Conservation (phyloP, 2,888 invertebrate genomes). For the Chorisops tibialis region DNA sequence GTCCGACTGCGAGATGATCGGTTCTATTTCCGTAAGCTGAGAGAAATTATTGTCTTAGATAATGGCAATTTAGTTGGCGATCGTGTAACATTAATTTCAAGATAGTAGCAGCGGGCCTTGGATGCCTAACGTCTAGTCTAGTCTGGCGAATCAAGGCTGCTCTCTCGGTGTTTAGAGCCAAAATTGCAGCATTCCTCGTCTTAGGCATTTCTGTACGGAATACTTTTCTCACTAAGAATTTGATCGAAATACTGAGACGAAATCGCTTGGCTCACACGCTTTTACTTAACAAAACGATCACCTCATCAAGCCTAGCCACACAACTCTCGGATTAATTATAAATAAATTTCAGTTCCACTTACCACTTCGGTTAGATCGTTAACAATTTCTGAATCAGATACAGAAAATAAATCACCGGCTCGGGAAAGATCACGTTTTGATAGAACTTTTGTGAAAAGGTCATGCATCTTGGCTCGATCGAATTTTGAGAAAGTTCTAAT, state of each 20-base stretch:
- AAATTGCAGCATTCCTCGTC: too few relatives aligned
- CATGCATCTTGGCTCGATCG: constrained; percentile 69
- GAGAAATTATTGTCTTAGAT: background rate
- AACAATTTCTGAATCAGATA: constrained; percentile 82
- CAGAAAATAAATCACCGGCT: constrained; percentile 87
- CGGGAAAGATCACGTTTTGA: constrained; percentile 84
- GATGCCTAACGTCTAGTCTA: too few relatives aligned
- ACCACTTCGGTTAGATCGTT: constrained; percentile 82
- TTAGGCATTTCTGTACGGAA: too few relatives aligned
- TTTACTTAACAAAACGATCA: too few relatives aligned
- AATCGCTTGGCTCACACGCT: too few relatives aligned
- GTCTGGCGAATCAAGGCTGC: too few relatives aligned
- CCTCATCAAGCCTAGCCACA: too few relatives aligned
- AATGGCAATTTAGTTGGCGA: background rate
- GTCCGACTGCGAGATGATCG: constrained; percentile 77
- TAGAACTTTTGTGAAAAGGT: constrained; percentile 84
- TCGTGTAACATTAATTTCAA: too few relatives aligned
- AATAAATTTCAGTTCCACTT: constrained; percentile 44
- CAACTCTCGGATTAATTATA: constrained; percentile 29
- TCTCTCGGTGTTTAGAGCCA: too few relatives aligned
- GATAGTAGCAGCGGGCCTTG: too few relatives aligned
- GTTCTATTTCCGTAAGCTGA: constrained; percentile 69
- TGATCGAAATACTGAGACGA: too few relatives aligned
- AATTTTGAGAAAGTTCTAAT: background rate
- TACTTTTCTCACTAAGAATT: too few relatives aligned